Base-by-base conservation (phyloP, 2,888 invertebrate species). In the Psylliodes chrysocephalus region DNA sequence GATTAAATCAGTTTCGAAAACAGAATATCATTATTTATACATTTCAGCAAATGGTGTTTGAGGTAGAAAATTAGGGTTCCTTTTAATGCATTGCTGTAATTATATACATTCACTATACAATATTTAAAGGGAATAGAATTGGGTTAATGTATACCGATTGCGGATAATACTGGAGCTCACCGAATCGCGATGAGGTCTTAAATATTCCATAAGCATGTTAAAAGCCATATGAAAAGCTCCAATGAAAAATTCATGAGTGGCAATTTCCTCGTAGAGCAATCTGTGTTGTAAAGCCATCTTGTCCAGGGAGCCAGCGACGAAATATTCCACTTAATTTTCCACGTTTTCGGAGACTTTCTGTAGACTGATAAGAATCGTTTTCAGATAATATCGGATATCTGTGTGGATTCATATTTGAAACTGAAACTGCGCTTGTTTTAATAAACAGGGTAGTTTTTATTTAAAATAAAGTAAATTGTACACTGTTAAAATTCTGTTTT, bases 211-310 rank as follows among this genome's bases (percentile, higher is more conserved):
- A 69, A 66, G 66, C 63, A 66, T 64, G 68, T 66, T 69, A 66
- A 68, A 70, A 68, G 69, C 66, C 69, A 66, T 70, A 60, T 69
- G 72, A 72, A 67, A 69, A 62, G 66, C 63, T 62, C 66, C 56
- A 51, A 73, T 73, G 72, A 73, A 73, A 73, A 71, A 73, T 73
- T 73, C 71, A 73, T 73, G 68, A 70, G 69, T 63, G 71, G 66
- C 72, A 69, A 73, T 73, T 73, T 70, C 68, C 64, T 65, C 57
- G 57, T 67, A 65, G 64, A 38, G 70, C 71, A 71, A 69, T 70
- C 71, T 71, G 71, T 68, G 69, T 69, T 70, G 65, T 67, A 71
- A 71, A 66, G 63, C 68, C 66, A 64, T 62, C 64, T 54, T 52
- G 64, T 61, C 55, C 64, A 67, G 46, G 62, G 64, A 66, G 60